A percentile compares a stretch with the other conserved stretches of the same genome.
phyloP scores from a whole-genome alignment of 2,797 vertebrate genomes.

The Takifugu rubripes region DNA sequence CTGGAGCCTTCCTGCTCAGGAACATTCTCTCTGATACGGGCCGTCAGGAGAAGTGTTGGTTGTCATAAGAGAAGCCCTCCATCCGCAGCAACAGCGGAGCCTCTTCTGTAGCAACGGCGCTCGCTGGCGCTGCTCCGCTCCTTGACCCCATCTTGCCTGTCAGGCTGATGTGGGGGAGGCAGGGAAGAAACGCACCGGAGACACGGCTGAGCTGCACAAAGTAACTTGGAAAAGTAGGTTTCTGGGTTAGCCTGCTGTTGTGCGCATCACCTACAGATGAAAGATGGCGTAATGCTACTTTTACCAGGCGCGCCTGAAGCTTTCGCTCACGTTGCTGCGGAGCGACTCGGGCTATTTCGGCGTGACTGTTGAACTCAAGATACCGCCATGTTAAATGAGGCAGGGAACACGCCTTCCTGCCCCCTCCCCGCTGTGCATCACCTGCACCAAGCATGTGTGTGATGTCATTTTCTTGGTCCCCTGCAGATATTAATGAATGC shows the following conservation, averaged over 20 bases:
- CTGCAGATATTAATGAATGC: slow-evolving; percentile 96
- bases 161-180: slow-evolving; percentile 30
- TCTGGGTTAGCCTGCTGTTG: slow-evolving; percentile 46
- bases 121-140: slow-evolving; percentile 34
- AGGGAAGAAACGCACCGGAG: slow-evolving; percentile 20
- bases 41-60: slow-evolving; percentile 50
- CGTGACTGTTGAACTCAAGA: too few relatives aligned
- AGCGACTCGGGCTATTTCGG: too few relatives aligned
- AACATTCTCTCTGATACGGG: slow-evolving; percentile 33
- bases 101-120: slow-evolving; percentile 43
- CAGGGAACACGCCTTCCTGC: too few relatives aligned
- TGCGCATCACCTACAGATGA: slow-evolving; percentile 12
- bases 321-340: neutral
- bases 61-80: slow-evolving; percentile 63
- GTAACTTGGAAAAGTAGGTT: slow-evolving; percentile 57
- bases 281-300: slow-evolving; percentile 9
- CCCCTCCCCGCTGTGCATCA: too few relatives aligned
- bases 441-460: neutral
- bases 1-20: slow-evolving; percentile 37
- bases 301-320: slow-evolving; percentile 15
- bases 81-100: slow-evolving; percentile 50
- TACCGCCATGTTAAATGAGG: too few relatives aligned
- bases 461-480: neutral
- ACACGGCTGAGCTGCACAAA: slow-evolving; percentile 23
- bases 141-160: slow-evolving; percentile 56